phyloP scores from a whole-genome alignment of 2,888 invertebrate genomes.

The Euzophera pinguis region DNA sequence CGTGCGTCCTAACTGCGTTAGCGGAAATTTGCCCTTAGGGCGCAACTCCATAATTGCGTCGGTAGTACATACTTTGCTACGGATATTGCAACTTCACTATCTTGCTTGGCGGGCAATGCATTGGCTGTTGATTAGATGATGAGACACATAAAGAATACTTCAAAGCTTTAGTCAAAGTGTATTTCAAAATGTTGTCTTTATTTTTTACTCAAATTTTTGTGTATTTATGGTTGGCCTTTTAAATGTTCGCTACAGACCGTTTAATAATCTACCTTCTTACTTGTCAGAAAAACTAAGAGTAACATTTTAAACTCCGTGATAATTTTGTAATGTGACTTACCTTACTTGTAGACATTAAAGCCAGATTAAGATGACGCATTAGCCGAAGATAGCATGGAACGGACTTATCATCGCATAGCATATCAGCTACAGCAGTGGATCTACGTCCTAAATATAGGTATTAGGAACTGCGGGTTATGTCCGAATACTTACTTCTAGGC shows the following conservation, averaged over 20 bases:
- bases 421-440: not conserved
- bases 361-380: no score
- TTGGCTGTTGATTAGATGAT: no score
- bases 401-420: not conserved
- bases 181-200: not conserved
- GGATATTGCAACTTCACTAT: no score
- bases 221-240: no score
- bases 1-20: conserved; percentile 5
- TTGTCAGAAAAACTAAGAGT: no score
- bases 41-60: not conserved
- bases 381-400: not conserved
- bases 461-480: not conserved
- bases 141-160: no score
- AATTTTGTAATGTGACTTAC: no score
- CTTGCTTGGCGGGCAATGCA: no score
- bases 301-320: no score
- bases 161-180: not conserved
- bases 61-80: not conserved
- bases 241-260: no score
- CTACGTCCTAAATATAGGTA: not conserved
- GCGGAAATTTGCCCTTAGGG: not conserved
- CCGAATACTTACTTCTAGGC: not conserved
- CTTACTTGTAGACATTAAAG: no score
- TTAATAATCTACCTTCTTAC: no score
- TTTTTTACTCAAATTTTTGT: not conserved